phyloP scores from a whole-genome alignment of 2,797 vertebrate genomes.

The Sylvia borin region DNA sequence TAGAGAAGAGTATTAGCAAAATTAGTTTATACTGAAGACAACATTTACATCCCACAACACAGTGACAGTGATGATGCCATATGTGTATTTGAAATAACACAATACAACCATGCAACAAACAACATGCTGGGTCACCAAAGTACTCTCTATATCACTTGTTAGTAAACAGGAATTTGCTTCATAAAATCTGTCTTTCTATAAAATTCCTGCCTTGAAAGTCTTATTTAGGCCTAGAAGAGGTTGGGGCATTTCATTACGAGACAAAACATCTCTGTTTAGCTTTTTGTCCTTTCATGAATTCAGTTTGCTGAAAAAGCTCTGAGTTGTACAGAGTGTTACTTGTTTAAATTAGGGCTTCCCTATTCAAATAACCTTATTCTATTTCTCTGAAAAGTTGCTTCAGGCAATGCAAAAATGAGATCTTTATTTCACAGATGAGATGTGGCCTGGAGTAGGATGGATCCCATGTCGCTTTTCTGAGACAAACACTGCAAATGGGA shows the following conservation, averaged over 20 bases:
- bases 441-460: background rate
- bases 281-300: background rate
- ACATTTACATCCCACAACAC: background rate
- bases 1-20: background rate
- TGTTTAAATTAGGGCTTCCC: conserved; percentile 36
- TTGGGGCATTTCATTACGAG: background rate
- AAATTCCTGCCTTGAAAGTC: background rate
- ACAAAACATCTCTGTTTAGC: conserved; percentile 24
- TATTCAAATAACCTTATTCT: conserved; percentile 27
- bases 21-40: background rate
- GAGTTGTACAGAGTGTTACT: background rate
- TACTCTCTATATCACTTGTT: background rate
- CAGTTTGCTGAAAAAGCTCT: conserved; percentile 13
- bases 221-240: background rate
- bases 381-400: conserved; percentile 17
- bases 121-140: background rate
- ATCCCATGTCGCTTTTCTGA: background rate
- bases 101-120: background rate
- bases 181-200: background rate
- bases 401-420: conserved; percentile 15
- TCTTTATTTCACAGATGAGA: conserved; percentile 34
- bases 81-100: background rate
- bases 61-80: background rate
- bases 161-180: background rate
- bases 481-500: background rate